These are phyloP conservation scores for Tortricodes alternella DNA, from an alignment of 2,888 invertebrate species.

Conservation along the genomic window DNA sequence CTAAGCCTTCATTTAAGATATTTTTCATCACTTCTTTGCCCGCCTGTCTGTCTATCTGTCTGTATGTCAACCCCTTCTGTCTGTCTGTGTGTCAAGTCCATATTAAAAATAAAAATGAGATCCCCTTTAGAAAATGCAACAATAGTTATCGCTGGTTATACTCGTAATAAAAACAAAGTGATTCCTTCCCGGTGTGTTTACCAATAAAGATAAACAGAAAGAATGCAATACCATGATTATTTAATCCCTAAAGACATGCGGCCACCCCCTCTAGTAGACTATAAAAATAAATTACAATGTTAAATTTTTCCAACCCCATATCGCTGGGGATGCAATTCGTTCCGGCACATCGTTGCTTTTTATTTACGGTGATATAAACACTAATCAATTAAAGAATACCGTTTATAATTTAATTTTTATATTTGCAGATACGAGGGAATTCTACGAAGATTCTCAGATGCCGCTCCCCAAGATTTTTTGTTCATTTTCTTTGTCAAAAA, in stretches of 20 bases:
- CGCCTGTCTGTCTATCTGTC: too few species aligned
- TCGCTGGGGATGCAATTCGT: slow-evolving; percentile 71
- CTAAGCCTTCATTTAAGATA: too few species aligned
- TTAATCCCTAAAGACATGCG: slow-evolving; percentile 60
- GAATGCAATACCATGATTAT: slow-evolving; percentile 64
- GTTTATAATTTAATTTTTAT: slow-evolving; percentile 1
- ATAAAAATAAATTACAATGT: slow-evolving; percentile 81
- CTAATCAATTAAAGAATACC: slow-evolving; percentile 50
- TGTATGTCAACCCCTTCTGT: too few species aligned
- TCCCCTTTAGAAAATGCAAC: neutral
- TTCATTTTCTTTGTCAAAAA: too few species aligned
- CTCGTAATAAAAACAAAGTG: slow-evolving; percentile 27
- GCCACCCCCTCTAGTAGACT: slow-evolving; percentile 53
- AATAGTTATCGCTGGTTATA: neutral
- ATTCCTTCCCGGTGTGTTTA: slow-evolving; percentile 36
- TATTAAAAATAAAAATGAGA: neutral
- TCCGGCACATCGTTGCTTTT: slow-evolving; percentile 66
- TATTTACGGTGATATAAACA: slow-evolving; percentile 56
- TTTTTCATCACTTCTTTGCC: too few species aligned
- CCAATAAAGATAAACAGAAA: slow-evolving; percentile 56
- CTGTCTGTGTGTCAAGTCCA: too few species aligned
- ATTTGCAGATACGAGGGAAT: neutral
- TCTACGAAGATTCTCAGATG: too few species aligned
- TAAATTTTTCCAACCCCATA: slow-evolving; percentile 73
- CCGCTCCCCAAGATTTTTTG: too few species aligned